A percentile compares a stretch with the other conserved stretches of the same genome.
phyloP scores from a whole-genome alignment of 2,797 vertebrate species.

The Peromyscus melanophrys region DNA sequence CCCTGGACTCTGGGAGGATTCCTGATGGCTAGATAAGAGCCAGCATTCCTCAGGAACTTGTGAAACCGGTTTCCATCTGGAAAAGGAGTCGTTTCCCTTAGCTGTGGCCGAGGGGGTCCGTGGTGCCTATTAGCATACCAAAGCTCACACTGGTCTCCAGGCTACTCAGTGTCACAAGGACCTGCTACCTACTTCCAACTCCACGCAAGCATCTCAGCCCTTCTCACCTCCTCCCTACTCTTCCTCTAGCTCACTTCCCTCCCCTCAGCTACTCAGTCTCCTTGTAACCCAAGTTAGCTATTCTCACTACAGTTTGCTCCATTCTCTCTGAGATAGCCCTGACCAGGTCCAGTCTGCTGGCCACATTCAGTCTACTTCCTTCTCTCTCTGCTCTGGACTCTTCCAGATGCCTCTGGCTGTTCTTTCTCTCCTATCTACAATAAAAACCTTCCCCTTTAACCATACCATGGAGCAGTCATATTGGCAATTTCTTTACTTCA shows the following conservation, averaged over 20 bases:
- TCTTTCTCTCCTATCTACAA: no score
- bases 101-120: neutral
- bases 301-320: no score
- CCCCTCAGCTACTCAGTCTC: fast-evolving
- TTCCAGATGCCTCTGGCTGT: neutral
- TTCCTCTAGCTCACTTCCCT: neutral
- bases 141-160: neutral
- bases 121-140: neutral
- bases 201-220: no score
- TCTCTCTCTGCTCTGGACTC: neutral
- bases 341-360: neutral
- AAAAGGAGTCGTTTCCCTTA: neutral
- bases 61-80: neutral
- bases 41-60: neutral
- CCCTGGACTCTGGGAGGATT: neutral
- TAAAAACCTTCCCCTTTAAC: neutral
- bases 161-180: no score
- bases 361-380: neutral
- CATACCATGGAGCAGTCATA: neutral
- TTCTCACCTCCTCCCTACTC: no score
- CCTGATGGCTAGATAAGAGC: neutral
- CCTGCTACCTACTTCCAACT: neutral
- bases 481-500: neutral
- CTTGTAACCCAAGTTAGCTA: no score
- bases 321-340: no score